Conservation (phyloP, 2,797 vertebrate species). For the Garrulus glandarius region DNA sequence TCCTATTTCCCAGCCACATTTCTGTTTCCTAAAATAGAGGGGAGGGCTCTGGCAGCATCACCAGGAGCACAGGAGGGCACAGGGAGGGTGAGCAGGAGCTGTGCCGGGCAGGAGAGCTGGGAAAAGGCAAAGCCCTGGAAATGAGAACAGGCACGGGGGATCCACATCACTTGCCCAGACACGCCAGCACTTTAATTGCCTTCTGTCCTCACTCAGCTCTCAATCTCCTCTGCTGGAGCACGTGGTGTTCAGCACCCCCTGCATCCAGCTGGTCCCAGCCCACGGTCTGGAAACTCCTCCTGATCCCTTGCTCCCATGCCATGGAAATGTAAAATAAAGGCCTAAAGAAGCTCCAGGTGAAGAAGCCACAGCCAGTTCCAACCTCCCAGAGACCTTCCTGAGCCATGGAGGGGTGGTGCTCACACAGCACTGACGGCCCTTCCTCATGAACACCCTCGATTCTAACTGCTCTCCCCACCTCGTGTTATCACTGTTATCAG, state of each 20-base stretch:
- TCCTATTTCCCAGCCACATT: not conserved
- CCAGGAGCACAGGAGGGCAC: not conserved
- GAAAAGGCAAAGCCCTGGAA: not conserved
- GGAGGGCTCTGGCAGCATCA: not conserved
- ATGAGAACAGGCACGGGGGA: not conserved
- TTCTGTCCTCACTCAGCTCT: not conserved
- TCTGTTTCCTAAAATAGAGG: not conserved
- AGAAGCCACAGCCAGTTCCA: fast-evolving
- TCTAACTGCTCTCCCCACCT: not conserved
- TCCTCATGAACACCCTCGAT: fast-evolving
- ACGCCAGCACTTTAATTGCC: not conserved
- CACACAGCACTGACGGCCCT: not conserved
- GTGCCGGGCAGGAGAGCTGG: not conserved
- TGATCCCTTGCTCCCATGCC: not conserved
- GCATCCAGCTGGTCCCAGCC: not conserved
- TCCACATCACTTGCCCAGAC: not conserved
- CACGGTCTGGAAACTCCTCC: not conserved
- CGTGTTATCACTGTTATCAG: fast-evolving
- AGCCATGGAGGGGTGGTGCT: fast-evolving
- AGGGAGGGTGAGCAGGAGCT: not conserved
- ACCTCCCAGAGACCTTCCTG: fast-evolving
- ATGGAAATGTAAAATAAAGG: not conserved
- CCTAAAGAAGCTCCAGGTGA: not conserved
- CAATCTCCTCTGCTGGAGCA: not conserved
- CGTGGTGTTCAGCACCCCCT: not conserved